phyloP scores from a whole-genome alignment of 2,113 vertebrate species.

The Rissa tridactyla region DNA sequence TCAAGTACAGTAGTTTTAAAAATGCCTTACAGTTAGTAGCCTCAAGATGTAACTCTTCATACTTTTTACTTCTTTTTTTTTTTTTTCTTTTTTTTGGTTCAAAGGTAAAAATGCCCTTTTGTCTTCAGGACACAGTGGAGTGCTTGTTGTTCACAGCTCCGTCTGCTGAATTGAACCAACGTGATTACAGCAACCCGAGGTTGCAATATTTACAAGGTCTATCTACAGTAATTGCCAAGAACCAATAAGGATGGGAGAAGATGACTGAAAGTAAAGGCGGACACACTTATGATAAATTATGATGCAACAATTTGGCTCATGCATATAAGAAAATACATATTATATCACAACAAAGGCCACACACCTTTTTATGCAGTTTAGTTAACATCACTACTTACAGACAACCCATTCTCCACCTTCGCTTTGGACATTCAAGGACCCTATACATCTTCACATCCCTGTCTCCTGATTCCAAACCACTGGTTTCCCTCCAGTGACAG shows the following conservation, averaged over 20 bases:
- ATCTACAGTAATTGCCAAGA: slow-evolving; percentile 80
- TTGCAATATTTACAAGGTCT: slow-evolving; percentile 80
- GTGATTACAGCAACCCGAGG: slow-evolving; percentile 67
- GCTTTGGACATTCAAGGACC: slow-evolving; percentile 71
- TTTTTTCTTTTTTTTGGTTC: slow-evolving; percentile 75
- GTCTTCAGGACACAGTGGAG: slow-evolving; percentile 72
- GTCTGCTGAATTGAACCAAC: slow-evolving; percentile 70
- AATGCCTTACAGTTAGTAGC: slow-evolving; percentile 74
- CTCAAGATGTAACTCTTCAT: slow-evolving; percentile 72
- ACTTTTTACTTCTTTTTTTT: slow-evolving; percentile 22
- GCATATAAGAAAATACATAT: slow-evolving; percentile 86
- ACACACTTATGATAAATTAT: slow-evolving; percentile 78
- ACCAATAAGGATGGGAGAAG: slow-evolving; percentile 74
- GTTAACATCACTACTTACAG: slow-evolving; percentile 82
- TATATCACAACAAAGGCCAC: slow-evolving; percentile 85
- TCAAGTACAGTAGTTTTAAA: slow-evolving; percentile 82
- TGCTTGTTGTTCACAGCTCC: slow-evolving; percentile 66
- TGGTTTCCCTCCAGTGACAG: slow-evolving; percentile 52
- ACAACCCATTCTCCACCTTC: slow-evolving; percentile 73
- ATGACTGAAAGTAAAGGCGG: slow-evolving; percentile 76
- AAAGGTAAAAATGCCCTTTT: slow-evolving; percentile 78
- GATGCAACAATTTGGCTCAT: slow-evolving; percentile 80
- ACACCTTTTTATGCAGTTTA: slow-evolving; percentile 79
- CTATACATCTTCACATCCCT: slow-evolving; percentile 63
- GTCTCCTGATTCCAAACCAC: slow-evolving; percentile 70